Evolutionary conservation across 2,888 invertebrate genomes (phyloP).

Genomic region (Synergus laeviventris): DNA sequence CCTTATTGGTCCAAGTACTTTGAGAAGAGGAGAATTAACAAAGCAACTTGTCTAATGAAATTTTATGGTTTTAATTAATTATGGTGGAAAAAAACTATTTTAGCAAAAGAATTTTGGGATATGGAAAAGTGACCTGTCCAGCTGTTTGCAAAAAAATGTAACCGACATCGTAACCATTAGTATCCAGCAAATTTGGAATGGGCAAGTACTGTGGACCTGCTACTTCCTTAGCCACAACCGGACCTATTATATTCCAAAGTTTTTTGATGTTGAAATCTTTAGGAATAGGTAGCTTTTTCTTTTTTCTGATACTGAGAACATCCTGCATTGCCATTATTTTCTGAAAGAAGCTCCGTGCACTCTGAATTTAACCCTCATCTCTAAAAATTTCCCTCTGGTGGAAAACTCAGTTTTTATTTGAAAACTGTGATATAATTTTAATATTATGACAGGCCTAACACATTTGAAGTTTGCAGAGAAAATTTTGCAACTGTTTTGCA

Average conservation of each 20-base stretch:
- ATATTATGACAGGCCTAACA: background rate
- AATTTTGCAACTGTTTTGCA: background rate
- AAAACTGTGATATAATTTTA: background rate
- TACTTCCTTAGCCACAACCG: conserved; percentile 57
- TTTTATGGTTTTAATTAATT: background rate
- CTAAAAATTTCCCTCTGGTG: background rate
- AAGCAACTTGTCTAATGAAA: conserved; percentile 51
- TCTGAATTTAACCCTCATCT: background rate
- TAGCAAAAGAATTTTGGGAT: background rate
- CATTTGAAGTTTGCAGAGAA: background rate
- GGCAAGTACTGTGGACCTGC: conserved; percentile 56
- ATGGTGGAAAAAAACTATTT: background rate
- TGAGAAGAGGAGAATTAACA: conserved; percentile 45
- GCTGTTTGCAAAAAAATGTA: conserved; percentile 59
- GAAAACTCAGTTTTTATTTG: no score
- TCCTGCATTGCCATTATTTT: background rate
- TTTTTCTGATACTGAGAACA: background rate
- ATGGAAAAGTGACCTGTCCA: conserved; percentile 1
- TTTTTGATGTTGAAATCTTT: conserved; percentile 53
- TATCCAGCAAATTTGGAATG: conserved; percentile 62
- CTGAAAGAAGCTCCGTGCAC: background rate
- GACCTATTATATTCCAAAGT: conserved; percentile 60
- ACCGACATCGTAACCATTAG: conserved; percentile 63
- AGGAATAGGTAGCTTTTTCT: conserved; percentile 27
- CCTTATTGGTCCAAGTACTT: conserved; percentile 62